A percentile compares a stretch with the other conserved stretches of the same genome.
Evolutionary conservation across 2,888 invertebrate species (phyloP).

Genomic region (Blastobasis lacticolella): DNA sequence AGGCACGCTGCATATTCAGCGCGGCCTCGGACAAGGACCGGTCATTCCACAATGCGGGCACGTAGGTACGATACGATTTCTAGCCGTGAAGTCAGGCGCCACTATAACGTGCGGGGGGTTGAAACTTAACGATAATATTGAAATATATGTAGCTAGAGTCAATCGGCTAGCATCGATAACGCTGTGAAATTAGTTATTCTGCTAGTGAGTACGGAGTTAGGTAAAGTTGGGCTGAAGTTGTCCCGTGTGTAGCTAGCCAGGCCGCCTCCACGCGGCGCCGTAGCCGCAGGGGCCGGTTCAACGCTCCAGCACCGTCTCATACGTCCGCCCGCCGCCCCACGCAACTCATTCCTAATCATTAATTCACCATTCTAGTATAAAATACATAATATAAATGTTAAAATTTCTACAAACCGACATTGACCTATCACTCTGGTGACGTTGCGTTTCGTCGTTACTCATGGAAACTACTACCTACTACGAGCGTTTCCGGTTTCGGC

Average conservation of each 20-base stretch:
- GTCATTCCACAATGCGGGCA: constrained; percentile 35
- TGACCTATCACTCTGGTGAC: constrained; percentile 13
- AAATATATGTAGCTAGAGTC: no score
- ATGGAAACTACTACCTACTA: not conserved
- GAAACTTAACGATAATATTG: no score
- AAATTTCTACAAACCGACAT: constrained; percentile 21
- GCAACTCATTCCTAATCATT: constrained; percentile 9
- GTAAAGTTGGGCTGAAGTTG: no score
- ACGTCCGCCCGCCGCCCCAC: constrained; percentile 8
- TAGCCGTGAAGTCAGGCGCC: not conserved
- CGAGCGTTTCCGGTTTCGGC: no score
- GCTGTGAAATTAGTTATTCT: no score
- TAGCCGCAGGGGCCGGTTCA: constrained; percentile 25
- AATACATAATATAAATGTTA: constrained; percentile 25
- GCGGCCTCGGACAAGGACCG: constrained; percentile 59
- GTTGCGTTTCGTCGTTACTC: not conserved
- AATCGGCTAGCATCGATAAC: no score
- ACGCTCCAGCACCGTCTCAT: constrained; percentile 17
- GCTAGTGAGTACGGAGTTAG: no score
- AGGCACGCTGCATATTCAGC: constrained; percentile 51
- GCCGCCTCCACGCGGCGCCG: no score
- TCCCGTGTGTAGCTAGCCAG: no score
- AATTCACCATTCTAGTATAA: constrained; percentile 20
- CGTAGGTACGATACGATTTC: constrained; percentile 1
- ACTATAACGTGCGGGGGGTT: no score